Base-by-base conservation (phyloP, 2,888 invertebrate genomes). In the Ophraella communa region DNA sequence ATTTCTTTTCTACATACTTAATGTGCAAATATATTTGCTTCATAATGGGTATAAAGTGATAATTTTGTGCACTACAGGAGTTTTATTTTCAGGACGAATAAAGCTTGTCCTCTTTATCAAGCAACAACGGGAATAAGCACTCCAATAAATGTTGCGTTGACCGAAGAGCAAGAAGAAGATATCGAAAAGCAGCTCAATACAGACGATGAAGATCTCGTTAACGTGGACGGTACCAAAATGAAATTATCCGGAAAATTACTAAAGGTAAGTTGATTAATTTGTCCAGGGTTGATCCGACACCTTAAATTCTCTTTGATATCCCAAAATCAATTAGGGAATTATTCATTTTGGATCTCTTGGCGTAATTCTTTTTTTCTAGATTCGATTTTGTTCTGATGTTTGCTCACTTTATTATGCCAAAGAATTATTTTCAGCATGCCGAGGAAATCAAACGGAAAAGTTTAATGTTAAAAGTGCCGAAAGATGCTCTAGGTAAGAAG, bases 101-200 rank as follows among this genome's bases (percentile, higher is more conserved):
- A 98, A 80, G 95, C 98, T 10, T 99, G 99, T 82, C 98, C 98
- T 0, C 82, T 95, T 54, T 99, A 97, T 82, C 93, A 93, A 65
- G 90, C 90, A 62, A 85, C 77, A 78, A 86, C 86, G 87, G 70
- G 66, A 20, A 10, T 59, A 42, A 72, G 66, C 52, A 69, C 74
- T 11, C 87, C 90, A 0, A 86, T 91, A 42, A 88, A 87, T 74
- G 88, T 89, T 2, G 88, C 90, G 0, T 85, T 91, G 83, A 91
- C 91, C 0, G 95, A 95, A 74, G 93, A 94, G 74, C 89, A 94
- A 75, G 91, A 91, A 76, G 92, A 92, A 74, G 92, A 93, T 72
- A 90, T 91, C 64, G 91, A 91, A 73, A 89, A 89, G 73, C 89
- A 90, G 74, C 83, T 91, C 17, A 89, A 90, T 62, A 90, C 90